Conservation (phyloP, 2,888 invertebrate genomes). For the Caenorhabditis becei region DNA sequence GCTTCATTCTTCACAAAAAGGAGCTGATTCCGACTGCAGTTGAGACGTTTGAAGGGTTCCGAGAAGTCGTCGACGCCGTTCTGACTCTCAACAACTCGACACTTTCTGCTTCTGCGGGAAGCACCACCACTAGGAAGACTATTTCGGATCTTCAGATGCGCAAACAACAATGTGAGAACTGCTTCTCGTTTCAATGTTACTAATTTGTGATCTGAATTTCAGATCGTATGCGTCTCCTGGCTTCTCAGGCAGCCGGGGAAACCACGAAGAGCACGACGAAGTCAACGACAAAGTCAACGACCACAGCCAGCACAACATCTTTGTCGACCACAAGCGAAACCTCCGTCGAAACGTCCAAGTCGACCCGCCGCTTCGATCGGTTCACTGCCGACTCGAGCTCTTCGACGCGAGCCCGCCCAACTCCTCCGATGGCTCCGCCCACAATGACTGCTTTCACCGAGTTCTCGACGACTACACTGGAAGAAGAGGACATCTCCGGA, state of each 20-base stretch:
- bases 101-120: slow-evolving; percentile 39
- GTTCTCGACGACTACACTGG: slow-evolving; percentile 28
- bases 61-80: slow-evolving; percentile 78
- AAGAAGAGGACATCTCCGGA: slow-evolving; percentile 16
- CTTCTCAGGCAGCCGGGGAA: slow-evolving; percentile 31
- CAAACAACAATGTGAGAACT: slow-evolving; percentile 65
- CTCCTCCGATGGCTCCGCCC: slow-evolving; percentile 58
- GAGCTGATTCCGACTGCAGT: slow-evolving; percentile 80
- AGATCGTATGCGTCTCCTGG: slow-evolving; percentile 54
- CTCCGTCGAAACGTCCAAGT: slow-evolving; percentile 19
- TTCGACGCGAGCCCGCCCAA: slow-evolving; percentile 36
- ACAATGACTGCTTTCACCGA: slow-evolving; percentile 39
- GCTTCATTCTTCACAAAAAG: slow-evolving; percentile 80
- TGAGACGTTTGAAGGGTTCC: slow-evolving; percentile 80
- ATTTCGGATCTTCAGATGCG: slow-evolving; percentile 65
- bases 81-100: slow-evolving; percentile 65
- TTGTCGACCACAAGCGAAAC: slow-evolving; percentile 31
- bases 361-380: slow-evolving; percentile 46
- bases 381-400: slow-evolving; percentile 50
- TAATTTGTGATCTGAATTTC: neutral
- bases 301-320: slow-evolving; percentile 26
- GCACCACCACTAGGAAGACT: slow-evolving; percentile 29
- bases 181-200: too few relatives aligned
- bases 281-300: slow-evolving; percentile 20
- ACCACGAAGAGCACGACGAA: slow-evolving; percentile 25